Conservation (phyloP, 2,888 invertebrate species). For the Chloroclysta siterata region DNA sequence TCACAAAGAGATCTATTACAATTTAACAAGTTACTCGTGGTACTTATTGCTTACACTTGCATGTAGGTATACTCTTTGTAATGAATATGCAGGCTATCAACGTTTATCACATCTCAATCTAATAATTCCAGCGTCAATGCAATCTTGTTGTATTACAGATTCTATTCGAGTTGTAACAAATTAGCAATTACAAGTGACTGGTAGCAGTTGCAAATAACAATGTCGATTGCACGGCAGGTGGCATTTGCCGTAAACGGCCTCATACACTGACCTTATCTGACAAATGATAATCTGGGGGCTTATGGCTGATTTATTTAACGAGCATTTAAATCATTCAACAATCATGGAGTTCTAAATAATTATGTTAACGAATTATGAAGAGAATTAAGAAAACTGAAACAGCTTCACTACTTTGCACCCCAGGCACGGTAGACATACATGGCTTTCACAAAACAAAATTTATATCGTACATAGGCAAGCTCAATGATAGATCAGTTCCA, state of each 20-base stretch:
- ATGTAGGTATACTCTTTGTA: background rate
- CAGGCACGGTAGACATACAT: too few relatives aligned
- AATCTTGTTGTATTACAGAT: conserved; percentile 4
- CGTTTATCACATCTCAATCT: conserved; percentile 16
- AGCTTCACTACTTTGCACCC: too few relatives aligned
- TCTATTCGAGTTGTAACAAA: background rate
- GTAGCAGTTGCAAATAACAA: conserved; percentile 18
- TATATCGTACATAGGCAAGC: too few relatives aligned
- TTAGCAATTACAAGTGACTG: conserved; percentile 25
- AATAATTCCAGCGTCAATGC: conserved; percentile 5
- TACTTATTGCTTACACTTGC: too few relatives aligned
- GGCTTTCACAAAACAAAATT: too few relatives aligned
- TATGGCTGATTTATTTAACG: conserved; percentile 22
- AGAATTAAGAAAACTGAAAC: too few relatives aligned
- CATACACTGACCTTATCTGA: conserved; percentile 47
- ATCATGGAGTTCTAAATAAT: too few relatives aligned
- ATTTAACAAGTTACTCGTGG: too few relatives aligned
- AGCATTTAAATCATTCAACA: too few relatives aligned
- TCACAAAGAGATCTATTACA: too few relatives aligned
- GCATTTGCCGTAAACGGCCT: conserved; percentile 42
- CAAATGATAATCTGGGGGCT: conserved; percentile 47
- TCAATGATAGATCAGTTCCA: too few relatives aligned
- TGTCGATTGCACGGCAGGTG: conserved; percentile 32
- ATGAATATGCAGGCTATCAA: conserved; percentile 10
- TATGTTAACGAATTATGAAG: too few relatives aligned